Conservation (phyloP, 1,140 invertebrate genomes). For the Diabrotica virgifera region DNA sequence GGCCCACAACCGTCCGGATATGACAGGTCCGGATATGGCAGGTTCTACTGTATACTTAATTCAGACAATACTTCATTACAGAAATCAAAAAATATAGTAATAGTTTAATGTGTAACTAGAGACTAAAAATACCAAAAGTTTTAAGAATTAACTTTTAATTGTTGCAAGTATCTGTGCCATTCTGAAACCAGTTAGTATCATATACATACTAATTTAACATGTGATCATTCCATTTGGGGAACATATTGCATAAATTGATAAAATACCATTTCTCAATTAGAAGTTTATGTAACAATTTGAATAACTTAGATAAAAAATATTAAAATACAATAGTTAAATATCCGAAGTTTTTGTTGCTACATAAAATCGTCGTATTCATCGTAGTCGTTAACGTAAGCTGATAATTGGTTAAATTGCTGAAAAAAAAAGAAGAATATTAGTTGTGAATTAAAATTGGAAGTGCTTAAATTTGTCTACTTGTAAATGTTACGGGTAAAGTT, state of each 20-base stretch:
- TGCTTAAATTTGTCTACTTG: not conserved
- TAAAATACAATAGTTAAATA: not conserved
- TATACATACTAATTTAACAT: not conserved
- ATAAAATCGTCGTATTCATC: constrained; percentile 68
- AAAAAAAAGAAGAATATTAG: constrained; percentile 36
- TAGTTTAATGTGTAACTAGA: too few species aligned
- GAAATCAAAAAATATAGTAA: too few species aligned
- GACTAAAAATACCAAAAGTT: too few species aligned
- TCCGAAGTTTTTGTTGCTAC: constrained; percentile 49
- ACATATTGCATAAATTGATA: not conserved
- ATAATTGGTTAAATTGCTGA: constrained; percentile 58
- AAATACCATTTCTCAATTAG: not conserved
- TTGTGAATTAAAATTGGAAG: constrained; percentile 8
- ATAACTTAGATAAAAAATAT: constrained; percentile 15
- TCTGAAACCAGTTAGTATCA: not conserved
- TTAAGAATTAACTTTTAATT: too few species aligned
- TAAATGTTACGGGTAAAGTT: too few species aligned
- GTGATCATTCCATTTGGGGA: not conserved
- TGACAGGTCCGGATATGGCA: too few species aligned
- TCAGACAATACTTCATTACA: too few species aligned
- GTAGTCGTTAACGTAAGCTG: constrained; percentile 54
- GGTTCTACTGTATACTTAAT: too few species aligned
- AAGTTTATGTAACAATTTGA: not conserved
- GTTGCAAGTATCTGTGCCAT: not conserved
- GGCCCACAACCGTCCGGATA: too few species aligned